Percentiles rank a stretch among this genome's conserved stretches.
phyloP scores from a whole-genome alignment of 2,113 vertebrate genomes.

The Mormoops blainvillei region DNA sequence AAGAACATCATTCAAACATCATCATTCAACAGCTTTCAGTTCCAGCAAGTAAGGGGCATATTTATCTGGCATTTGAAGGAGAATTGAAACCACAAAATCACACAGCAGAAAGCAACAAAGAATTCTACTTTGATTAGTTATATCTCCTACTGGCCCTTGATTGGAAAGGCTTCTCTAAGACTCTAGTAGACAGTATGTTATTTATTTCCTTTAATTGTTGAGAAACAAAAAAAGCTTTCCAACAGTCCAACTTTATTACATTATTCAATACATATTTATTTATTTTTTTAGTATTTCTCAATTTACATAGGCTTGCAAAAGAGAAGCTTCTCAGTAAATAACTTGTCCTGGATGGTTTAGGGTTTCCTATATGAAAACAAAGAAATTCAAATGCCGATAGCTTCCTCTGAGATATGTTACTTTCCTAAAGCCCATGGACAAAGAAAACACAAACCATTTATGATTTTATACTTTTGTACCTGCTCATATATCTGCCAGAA shows the following conservation, averaged over 20 bases:
- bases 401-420: not conserved
- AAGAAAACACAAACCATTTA: not conserved
- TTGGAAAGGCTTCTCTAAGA: not conserved
- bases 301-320: not conserved
- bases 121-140: not conserved
- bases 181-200: not conserved
- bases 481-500: not conserved
- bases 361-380: not conserved
- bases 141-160: not conserved
- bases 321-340: not conserved
- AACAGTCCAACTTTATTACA: not conserved
- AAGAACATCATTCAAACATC: conserved; percentile 56
- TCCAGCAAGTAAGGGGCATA: not conserved
- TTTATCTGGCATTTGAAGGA: conserved; percentile 24
- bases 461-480: not conserved
- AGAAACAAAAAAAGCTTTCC: not conserved
- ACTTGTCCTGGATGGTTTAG: not conserved
- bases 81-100: not conserved
- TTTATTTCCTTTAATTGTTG: not conserved
- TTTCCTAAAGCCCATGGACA: not conserved
- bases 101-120: not conserved
- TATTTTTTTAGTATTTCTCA: not conserved
- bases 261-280: not conserved
- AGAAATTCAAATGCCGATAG: not conserved
- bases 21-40: not conserved